These are phyloP conservation scores for Paracanthobrama guichenoti DNA, from an alignment of 2,113 vertebrate genomes.

Conservation along the genomic window DNA sequence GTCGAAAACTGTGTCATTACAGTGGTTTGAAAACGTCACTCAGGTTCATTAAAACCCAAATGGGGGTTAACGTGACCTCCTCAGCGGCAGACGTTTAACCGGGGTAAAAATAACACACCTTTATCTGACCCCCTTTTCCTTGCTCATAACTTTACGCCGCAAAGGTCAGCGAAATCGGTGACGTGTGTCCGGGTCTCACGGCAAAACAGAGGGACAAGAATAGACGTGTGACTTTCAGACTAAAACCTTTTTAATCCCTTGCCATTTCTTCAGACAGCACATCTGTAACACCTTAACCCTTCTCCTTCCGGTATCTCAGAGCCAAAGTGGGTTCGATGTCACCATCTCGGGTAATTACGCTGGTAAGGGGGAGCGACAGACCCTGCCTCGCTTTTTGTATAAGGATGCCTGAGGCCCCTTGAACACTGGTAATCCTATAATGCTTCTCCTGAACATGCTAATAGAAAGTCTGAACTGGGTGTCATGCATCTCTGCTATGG, in stretches of 20 bases:
- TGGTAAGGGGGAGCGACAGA: not conserved
- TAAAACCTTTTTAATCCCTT: slow-evolving; percentile 49
- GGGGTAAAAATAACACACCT: slow-evolving; percentile 65
- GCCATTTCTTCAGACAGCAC: slow-evolving; percentile 28
- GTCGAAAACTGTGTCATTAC: not conserved
- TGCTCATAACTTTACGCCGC: slow-evolving; percentile 51
- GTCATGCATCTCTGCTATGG: not conserved
- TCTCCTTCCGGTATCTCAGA: not conserved
- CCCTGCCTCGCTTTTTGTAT: not conserved
- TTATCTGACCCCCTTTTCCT: slow-evolving; percentile 56
- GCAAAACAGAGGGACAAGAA: slow-evolving; percentile 50
- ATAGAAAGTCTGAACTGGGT: slow-evolving; percentile 8
- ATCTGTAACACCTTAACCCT: not conserved
- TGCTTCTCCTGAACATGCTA: slow-evolving; percentile 9
- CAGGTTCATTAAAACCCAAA: slow-evolving; percentile 25
- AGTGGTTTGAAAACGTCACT: slow-evolving; percentile 32
- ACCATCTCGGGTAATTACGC: not conserved
- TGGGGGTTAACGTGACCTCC: slow-evolving; percentile 48
- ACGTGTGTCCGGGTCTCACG: slow-evolving; percentile 56
- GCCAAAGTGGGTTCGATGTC: slow-evolving; percentile 28
- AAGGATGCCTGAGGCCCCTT: not conserved
- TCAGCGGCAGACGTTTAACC: slow-evolving; percentile 53
- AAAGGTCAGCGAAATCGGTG: slow-evolving; percentile 47
- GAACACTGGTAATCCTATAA: slow-evolving; percentile 27
- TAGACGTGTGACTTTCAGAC: slow-evolving; percentile 45